These are phyloP conservation scores for Leptodirus hochenwartii DNA, from an alignment of 2,888 invertebrate genomes.

Conservation along the genomic window DNA sequence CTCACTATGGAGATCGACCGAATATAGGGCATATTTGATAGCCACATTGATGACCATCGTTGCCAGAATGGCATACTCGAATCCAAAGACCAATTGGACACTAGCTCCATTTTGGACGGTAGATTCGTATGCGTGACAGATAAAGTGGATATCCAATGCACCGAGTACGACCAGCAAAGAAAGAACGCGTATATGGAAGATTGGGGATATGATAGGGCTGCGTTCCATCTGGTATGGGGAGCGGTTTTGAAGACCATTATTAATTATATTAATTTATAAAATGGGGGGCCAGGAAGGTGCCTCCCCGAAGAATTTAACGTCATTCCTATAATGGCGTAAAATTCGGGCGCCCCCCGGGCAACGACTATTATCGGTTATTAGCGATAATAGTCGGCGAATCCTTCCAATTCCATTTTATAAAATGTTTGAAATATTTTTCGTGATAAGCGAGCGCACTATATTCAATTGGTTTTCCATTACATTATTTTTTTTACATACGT, in stretches of 20 bases:
- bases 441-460: too few relatives aligned
- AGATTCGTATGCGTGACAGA: constrained; percentile 84
- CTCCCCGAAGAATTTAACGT: too few relatives aligned
- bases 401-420: too few relatives aligned
- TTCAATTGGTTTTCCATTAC: too few relatives aligned
- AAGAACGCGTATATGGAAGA: constrained; percentile 85
- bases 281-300: too few relatives aligned
- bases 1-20: constrained; percentile 78
- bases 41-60: constrained; percentile 85
- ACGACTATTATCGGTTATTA: too few relatives aligned
- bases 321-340: too few relatives aligned
- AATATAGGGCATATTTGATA: constrained; percentile 80
- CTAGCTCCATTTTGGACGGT: constrained; percentile 88
- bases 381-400: too few relatives aligned
- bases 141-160: constrained; percentile 70
- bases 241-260: background rate
- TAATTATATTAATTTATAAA: background rate
- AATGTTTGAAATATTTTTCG: too few relatives aligned
- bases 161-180: constrained; percentile 68
- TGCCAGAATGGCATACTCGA: constrained; percentile 94
- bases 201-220: constrained; percentile 87
- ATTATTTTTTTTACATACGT: too few relatives aligned
- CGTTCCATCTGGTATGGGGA: constrained; percentile 76
- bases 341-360: too few relatives aligned
- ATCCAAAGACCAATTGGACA: constrained; percentile 96